Evolutionary conservation across 2,797 vertebrate genomes (phyloP).

Genomic region (Pteropus rufus): DNA sequence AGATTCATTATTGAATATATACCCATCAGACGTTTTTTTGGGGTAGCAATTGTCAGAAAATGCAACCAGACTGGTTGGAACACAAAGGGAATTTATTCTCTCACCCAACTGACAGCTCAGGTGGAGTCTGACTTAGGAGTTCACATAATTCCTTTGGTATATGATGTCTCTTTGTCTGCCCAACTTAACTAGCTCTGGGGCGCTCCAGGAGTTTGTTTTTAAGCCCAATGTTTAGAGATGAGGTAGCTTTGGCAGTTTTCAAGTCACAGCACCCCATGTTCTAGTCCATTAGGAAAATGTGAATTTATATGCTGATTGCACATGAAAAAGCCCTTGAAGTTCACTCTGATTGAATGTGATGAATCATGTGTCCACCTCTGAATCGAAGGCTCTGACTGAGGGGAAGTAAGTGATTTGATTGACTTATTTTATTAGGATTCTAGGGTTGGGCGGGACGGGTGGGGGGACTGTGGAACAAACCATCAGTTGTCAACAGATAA

Average conservation of each 20-base stretch:
- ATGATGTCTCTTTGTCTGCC: neutral
- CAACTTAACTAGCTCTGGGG: neutral
- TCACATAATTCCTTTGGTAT: neutral
- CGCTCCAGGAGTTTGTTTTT: neutral
- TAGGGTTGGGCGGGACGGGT: neutral
- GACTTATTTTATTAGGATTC: neutral
- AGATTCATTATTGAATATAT: neutral
- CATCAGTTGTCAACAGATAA: neutral
- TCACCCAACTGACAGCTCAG: neutral
- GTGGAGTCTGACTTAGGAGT: neutral
- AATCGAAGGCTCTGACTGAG: neutral
- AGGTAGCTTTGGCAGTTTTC: neutral
- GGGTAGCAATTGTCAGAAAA: neutral
- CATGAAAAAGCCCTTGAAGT: neutral
- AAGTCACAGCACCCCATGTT: neutral
- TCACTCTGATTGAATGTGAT: neutral
- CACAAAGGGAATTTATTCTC: neutral
- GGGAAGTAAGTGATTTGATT: neutral
- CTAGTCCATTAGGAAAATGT: neutral
- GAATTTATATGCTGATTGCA: neutral
- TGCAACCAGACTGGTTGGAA: neutral
- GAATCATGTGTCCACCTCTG: neutral
- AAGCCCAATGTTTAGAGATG: neutral
- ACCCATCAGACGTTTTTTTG: neutral
- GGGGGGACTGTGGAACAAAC: neutral